phyloP scores from a whole-genome alignment of 23 tunicate species.

The Styela clava region DNA sequence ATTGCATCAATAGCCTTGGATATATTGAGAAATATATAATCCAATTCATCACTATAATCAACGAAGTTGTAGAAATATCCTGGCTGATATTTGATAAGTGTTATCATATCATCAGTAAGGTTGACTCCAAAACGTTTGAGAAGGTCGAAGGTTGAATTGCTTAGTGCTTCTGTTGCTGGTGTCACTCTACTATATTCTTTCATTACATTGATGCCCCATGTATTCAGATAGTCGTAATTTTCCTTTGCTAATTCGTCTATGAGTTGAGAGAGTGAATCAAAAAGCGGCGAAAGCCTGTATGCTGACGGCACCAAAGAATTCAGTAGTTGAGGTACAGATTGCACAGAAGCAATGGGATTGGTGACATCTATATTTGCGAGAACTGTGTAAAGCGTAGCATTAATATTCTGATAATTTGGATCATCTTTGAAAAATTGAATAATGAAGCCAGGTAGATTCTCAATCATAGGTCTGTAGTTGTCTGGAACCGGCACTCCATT shows the following conservation, averaged over 20 bases:
- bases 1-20: background rate
- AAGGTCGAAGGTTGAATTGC: slow-evolving; percentile 5
- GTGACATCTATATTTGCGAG: background rate
- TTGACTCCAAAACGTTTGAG: background rate
- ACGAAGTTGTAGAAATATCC: slow-evolving; percentile 19
- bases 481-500: background rate
- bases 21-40: background rate
- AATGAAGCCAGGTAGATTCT: slow-evolving; percentile 15
- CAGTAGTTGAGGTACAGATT: background rate
- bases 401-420: background rate
- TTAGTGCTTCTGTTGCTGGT: slow-evolving; percentile 4
- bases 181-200: slow-evolving; percentile 14
- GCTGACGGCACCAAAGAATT: background rate
- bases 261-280: background rate
- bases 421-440: slow-evolving; percentile 9
- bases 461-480: background rate
- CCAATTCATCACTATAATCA: background rate
- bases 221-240: slow-evolving; percentile 2
- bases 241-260: background rate
- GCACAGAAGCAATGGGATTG: background rate
- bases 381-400: background rate
- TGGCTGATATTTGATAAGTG: background rate
- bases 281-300: background rate
- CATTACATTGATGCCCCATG: slow-evolving; percentile 1
- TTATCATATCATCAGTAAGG: background rate